phyloP scores from a whole-genome alignment of 2,888 invertebrate genomes.

The Himalopsyche anomala region DNA sequence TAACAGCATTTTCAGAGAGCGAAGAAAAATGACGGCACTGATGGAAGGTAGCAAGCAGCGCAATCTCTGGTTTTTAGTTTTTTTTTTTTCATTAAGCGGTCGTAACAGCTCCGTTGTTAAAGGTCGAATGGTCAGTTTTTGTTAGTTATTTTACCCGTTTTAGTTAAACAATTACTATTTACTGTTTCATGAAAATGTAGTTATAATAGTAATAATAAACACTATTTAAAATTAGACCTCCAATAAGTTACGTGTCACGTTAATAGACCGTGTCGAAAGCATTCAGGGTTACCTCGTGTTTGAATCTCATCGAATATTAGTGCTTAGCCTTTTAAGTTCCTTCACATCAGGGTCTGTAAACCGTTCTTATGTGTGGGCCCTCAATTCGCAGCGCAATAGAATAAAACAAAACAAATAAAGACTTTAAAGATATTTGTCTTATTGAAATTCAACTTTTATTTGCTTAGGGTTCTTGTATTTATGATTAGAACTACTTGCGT shows the following conservation, averaged over 20 bases:
- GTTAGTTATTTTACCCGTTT: background rate
- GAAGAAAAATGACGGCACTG: constrained; percentile 16
- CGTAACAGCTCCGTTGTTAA: constrained; percentile 4
- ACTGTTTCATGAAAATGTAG: background rate
- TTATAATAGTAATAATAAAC: background rate
- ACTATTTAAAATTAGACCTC: constrained; percentile 51
- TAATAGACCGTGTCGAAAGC: constrained; percentile 63
- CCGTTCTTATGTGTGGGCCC: background rate
- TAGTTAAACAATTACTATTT: background rate
- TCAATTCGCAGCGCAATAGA: background rate
- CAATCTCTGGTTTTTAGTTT: background rate
- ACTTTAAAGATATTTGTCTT: too few relatives aligned
- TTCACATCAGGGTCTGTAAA: constrained; percentile 12
- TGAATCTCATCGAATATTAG: background rate
- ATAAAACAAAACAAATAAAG: background rate
- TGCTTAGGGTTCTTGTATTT: too few relatives aligned
- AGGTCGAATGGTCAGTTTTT: constrained; percentile 4
- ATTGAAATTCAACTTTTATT: too few relatives aligned
- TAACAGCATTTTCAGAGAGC: too few relatives aligned
- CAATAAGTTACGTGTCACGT: constrained; percentile 46
- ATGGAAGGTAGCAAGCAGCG: background rate
- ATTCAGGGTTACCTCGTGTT: constrained; percentile 56
- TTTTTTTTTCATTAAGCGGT: constrained; percentile 21
- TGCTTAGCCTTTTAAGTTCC: constrained; percentile 31
- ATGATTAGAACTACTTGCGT: too few relatives aligned